These are phyloP conservation scores for Strigamia maritima DNA, from an alignment of 2,888 invertebrate species.

Conservation along the genomic window DNA sequence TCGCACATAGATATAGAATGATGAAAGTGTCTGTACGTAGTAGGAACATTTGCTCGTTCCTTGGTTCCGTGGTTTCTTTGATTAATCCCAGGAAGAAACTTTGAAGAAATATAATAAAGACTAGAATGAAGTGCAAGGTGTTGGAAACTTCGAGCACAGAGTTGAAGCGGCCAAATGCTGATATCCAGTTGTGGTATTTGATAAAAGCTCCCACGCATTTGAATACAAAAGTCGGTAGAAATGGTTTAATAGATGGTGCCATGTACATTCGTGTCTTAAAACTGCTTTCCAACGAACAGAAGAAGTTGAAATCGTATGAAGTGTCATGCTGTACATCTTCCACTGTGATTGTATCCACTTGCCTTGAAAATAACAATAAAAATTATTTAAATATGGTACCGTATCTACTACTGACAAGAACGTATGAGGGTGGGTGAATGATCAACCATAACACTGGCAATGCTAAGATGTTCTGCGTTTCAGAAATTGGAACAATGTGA, in stretches of 20 bases:
- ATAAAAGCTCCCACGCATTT: background rate
- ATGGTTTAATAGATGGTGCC: background rate
- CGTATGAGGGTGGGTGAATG: too few relatives aligned
- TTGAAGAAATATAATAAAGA: background rate
- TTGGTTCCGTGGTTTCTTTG: background rate
- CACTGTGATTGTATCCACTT: background rate
- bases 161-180: background rate
- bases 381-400: too few relatives aligned
- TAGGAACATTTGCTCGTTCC: background rate
- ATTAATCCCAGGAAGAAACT: background rate
- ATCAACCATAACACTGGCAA: too few relatives aligned
- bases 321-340: background rate
- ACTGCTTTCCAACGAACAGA: background rate
- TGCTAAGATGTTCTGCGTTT: too few relatives aligned
- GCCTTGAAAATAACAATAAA: background rate
- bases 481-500: too few relatives aligned
- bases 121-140: background rate
- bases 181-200: background rate
- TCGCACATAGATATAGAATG: background rate
- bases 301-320: background rate
- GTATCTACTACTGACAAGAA: too few relatives aligned
- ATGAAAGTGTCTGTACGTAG: background rate
- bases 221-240: background rate
- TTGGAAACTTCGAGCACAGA: background rate
- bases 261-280: background rate